phyloP scores from a whole-genome alignment of 2,797 vertebrate genomes.

The Aldrovandia affinis region DNA sequence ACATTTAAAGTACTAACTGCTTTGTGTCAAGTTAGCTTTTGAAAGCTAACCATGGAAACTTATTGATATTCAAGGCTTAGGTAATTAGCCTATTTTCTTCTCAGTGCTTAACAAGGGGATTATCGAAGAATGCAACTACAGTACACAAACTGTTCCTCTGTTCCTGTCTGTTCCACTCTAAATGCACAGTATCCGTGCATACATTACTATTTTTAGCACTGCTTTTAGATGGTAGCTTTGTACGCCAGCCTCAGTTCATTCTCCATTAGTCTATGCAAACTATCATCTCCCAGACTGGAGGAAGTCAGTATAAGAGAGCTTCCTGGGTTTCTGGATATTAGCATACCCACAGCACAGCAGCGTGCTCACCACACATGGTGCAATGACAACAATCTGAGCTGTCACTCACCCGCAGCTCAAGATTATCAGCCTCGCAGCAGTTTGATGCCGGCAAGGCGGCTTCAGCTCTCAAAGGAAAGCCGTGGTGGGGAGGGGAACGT shows the following conservation, averaged over 20 bases:
- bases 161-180: not conserved
- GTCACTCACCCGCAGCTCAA: not conserved
- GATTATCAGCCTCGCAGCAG: not conserved
- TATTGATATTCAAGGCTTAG: slow-evolving; percentile 7
- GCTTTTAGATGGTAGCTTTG: not conserved
- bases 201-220: not conserved
- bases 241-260: not conserved
- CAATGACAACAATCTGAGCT: not conserved
- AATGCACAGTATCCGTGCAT: not conserved
- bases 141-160: slow-evolving; percentile 2
- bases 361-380: not conserved
- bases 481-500: not conserved
- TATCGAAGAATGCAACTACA: not conserved
- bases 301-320: not conserved
- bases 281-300: not conserved
- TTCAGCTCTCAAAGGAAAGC: not conserved
- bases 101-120: not conserved
- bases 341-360: not conserved
- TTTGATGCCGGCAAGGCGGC: not conserved
- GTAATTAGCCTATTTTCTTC: slow-evolving; percentile 8
- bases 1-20: not conserved
- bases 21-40: not conserved
- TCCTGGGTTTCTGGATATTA: not conserved
- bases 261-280: not conserved
- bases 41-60: not conserved